A percentile compares a stretch with the other conserved stretches of the same genome.
phyloP scores from a whole-genome alignment of 2,888 invertebrate genomes.

The Mylabris sibirica region DNA sequence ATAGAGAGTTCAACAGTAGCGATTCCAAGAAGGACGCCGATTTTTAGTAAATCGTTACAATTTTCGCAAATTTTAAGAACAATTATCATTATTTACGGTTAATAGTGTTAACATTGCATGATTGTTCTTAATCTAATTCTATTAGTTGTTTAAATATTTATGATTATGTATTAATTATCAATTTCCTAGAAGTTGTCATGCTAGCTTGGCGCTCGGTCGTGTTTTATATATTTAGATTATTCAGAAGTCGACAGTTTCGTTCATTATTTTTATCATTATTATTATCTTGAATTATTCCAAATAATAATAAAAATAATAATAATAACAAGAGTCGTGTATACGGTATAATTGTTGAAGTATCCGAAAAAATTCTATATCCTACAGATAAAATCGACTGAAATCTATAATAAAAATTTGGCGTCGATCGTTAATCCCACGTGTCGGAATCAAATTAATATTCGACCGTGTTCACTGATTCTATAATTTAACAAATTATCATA shows the following conservation, averaged over 20 bases:
- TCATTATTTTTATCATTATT: not conserved
- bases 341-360: not conserved
- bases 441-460: not conserved
- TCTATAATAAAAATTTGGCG: not conserved
- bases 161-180: conserved; percentile 7
- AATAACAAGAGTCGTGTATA: not conserved
- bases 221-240: conserved; percentile 5
- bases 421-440: not conserved
- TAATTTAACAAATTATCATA: not conserved
- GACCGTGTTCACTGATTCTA: not conserved
- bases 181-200: conserved; percentile 9
- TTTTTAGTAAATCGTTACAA: too few species aligned
- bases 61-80: too few species aligned
- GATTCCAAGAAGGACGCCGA: too few species aligned
- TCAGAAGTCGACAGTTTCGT: not conserved
- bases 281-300: not conserved
- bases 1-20: too few species aligned
- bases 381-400: not conserved
- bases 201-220: conserved; percentile 1
- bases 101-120: not conserved
- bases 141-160: not conserved
- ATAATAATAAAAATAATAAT: not conserved
- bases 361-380: not conserved
- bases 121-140: not conserved
- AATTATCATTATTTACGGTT: not conserved